These are phyloP conservation scores for Silurus aristotelis DNA, from an alignment of 2,797 vertebrate species.

Conservation along the genomic window DNA sequence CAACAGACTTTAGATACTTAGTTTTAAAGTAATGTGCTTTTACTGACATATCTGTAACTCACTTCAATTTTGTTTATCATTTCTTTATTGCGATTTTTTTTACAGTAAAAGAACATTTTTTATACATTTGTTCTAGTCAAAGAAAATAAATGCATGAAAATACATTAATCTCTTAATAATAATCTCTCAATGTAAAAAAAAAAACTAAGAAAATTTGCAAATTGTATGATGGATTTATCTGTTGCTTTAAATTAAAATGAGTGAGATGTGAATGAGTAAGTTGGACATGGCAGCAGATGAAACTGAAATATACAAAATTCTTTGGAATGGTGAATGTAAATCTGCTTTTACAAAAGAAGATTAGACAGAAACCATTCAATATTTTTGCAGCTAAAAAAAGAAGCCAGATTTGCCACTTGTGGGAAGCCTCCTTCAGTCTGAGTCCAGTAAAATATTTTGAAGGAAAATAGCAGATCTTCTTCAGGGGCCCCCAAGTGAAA, in stretches of 20 bases:
- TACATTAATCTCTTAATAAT: not conserved
- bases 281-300: constrained; percentile 1
- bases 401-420: not conserved
- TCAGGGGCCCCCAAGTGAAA: not conserved
- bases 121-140: not conserved
- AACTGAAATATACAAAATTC: constrained; percentile 5
- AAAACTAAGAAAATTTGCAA: not conserved
- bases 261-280: not conserved
- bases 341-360: not conserved
- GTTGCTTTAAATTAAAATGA: not conserved
- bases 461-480: not conserved
- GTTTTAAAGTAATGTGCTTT: too few species aligned
- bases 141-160: too few species aligned
- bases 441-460: not conserved
- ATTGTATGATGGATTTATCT: not conserved
- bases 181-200: not conserved
- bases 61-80: too few species aligned
- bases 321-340: not conserved
- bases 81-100: too few species aligned
- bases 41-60: too few species aligned
- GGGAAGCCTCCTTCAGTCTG: not conserved
- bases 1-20: too few species aligned
- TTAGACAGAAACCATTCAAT: not conserved
- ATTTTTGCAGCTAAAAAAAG: not conserved
- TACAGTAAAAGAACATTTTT: too few species aligned